Evolutionary conservation across 2,113 vertebrate species (phyloP), one percentile per base, ranked within the genome.

Genomic region (Myotis lucifugus): DNA sequence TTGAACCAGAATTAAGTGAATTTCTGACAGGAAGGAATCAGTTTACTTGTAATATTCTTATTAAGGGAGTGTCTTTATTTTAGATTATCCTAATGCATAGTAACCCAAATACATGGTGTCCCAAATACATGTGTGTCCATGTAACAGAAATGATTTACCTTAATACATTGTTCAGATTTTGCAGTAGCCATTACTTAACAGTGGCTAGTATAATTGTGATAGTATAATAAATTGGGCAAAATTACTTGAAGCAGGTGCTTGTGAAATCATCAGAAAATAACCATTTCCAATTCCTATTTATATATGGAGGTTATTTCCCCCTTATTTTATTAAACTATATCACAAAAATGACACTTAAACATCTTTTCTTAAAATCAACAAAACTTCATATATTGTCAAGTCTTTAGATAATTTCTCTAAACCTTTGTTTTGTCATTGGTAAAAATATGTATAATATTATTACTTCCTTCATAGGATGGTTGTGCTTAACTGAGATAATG

Each of bases 91-190:
- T 37, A 77, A 10, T 70, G n/a, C 10, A 9, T 81, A 42, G 56
- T 54, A 61, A 83, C 59, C 37, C 34, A 9, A 93, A 77, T 29
- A 18, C 37, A 48, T n/a, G 14, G 7, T 79, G 54, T 56, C 54
- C 54, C 54, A 56, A 56, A 56, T 56, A 21, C 54, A 56, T 23
- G n/a, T n/a, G 19, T 42, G 29, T 67, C 27, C 40, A 27, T 48
- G 91, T 40, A 78, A 18, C 84, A 84, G n/a, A 79, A 78, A 78
- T 84, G 7, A 78, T 90, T 92, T 94, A 29, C 29, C 87, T 48
- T 66, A 32, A 64, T 64, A 8, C 50, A n/a, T 61, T 87, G 37
- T 90, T 93, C 64, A 88, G 40, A 88, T 94, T 94, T 86, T 74
- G 6, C 21, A 13, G 42, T 48, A 83, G 42, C 40, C 23, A n/a